phyloP scores from a whole-genome alignment of 1,140 invertebrate genomes.

The Panagrolaimus sp. region DNA sequence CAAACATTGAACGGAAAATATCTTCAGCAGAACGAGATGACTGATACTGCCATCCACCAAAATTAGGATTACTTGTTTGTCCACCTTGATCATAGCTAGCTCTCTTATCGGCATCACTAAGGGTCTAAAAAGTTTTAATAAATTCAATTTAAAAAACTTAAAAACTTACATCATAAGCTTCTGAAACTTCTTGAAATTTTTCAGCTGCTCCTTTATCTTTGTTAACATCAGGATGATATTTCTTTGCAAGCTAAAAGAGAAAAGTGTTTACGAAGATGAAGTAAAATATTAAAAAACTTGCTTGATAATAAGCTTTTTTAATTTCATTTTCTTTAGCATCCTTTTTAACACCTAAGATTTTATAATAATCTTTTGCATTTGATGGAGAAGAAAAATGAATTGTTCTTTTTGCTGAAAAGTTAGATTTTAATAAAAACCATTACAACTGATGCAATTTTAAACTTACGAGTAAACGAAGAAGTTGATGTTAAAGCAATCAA shows the following conservation, averaged over 20 bases:
- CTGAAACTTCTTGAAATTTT: slow-evolving; percentile 94
- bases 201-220: slow-evolving; percentile 83
- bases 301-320: slow-evolving; percentile 94
- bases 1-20: slow-evolving; percentile 71
- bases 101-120: slow-evolving; percentile 84
- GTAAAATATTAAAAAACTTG: slow-evolving; percentile 36
- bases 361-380: slow-evolving; percentile 75
- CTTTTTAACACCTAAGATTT: slow-evolving; percentile 82
- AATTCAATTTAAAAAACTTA: slow-evolving; percentile 22
- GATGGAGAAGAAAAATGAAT: neutral
- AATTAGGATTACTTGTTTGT: slow-evolving; percentile 73
- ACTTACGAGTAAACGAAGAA: too few relatives aligned
- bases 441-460: too few relatives aligned
- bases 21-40: slow-evolving; percentile 89
- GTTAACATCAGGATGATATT: slow-evolving; percentile 98
- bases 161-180: slow-evolving; percentile 87
- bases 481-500: too few relatives aligned
- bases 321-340: slow-evolving; percentile 87
- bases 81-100: slow-evolving; percentile 25
- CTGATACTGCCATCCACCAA: slow-evolving; percentile 66
- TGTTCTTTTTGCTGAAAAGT: too few relatives aligned
- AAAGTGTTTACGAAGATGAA: neutral
- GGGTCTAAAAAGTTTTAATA: slow-evolving; percentile 65
- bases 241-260: slow-evolving; percentile 74
- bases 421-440: too few relatives aligned